phyloP scores from a whole-genome alignment of 2,888 invertebrate genomes.

The Apodemia zela region DNA sequence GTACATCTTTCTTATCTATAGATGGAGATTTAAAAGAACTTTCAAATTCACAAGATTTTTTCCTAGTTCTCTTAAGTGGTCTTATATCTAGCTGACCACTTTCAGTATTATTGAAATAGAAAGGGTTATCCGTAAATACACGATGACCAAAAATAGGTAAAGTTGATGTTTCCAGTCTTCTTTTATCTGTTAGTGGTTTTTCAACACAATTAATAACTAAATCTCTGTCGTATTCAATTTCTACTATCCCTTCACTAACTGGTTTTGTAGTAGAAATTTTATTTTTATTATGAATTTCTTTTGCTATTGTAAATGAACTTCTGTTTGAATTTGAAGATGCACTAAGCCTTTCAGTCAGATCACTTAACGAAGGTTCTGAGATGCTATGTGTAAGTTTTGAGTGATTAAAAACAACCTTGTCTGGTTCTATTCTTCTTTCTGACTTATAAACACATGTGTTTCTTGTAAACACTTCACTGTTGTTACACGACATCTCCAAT shows the following conservation, averaged over 20 bases:
- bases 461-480: conserved; percentile 55
- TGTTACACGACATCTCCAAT: conserved; percentile 62
- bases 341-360: conserved; percentile 61
- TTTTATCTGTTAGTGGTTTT: conserved; percentile 51
- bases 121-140: conserved; percentile 69
- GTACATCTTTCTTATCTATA: conserved; percentile 64
- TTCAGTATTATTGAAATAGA: conserved; percentile 72
- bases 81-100: conserved; percentile 53
- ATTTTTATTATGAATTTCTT: conserved; percentile 40
- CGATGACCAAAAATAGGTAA: conserved; percentile 73
- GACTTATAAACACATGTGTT: conserved; percentile 63
- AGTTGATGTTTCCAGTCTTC: conserved; percentile 58
- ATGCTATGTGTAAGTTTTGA: conserved; percentile 59
- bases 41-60: conserved; percentile 71
- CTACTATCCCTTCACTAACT: conserved; percentile 72
- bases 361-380: conserved; percentile 65
- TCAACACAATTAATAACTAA: conserved; percentile 65
- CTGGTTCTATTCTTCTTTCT: conserved; percentile 59
- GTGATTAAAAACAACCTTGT: conserved; percentile 45
- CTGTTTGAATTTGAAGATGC: conserved; percentile 48
- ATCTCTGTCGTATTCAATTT: conserved; percentile 79
- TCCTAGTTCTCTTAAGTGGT: conserved; percentile 65
- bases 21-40: conserved; percentile 68
- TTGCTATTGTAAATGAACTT: conserved; percentile 48
- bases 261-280: conserved; percentile 65